Percentiles rank a stretch among this genome's conserved stretches.
Conservation (phyloP, 2,888 invertebrate species). For the Adelphocoris suturalis region DNA sequence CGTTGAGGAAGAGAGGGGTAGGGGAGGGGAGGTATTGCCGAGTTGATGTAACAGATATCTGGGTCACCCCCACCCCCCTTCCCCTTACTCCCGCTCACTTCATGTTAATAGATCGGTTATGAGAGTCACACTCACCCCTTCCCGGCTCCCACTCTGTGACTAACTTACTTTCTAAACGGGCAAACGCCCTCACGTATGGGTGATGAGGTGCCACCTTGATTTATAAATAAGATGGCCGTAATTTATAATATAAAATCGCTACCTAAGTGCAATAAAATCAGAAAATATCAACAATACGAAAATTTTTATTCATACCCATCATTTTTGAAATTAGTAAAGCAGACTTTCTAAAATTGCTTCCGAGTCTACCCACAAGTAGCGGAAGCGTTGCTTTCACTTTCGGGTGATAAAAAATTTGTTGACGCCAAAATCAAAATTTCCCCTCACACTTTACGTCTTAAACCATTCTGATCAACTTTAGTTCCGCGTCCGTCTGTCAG, state of each 20-base stretch:
- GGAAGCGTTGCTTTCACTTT: too few relatives aligned
- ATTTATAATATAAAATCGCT: neutral
- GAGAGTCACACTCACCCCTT: constrained; percentile 1
- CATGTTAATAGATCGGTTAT: constrained; percentile 36
- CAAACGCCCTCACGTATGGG: constrained; percentile 16
- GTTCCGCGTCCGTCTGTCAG: too few relatives aligned
- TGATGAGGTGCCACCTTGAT: neutral
- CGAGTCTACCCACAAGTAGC: too few relatives aligned
- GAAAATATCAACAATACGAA: neutral
- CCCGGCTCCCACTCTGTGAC: neutral
- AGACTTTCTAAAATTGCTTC: too few relatives aligned
- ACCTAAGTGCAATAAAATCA: neutral
- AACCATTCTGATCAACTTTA: too few relatives aligned
- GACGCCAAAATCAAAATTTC: too few relatives aligned
- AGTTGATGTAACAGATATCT: constrained; percentile 39
- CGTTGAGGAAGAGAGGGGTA: neutral
- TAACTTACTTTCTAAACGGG: constrained; percentile 39
- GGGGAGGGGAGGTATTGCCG: neutral
- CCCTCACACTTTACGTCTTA: too few relatives aligned
- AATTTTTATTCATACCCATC: too few relatives aligned
- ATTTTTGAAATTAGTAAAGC: too few relatives aligned
- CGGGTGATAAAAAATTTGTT: too few relatives aligned
- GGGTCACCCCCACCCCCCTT: neutral
- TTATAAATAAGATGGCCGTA: neutral
- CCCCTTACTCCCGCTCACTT: neutral